Percentiles rank a stretch among this genome's conserved stretches.
These are phyloP conservation scores for Aphelinus atriplicis DNA, from an alignment of 1,140 invertebrate species.

Conservation along the genomic window DNA sequence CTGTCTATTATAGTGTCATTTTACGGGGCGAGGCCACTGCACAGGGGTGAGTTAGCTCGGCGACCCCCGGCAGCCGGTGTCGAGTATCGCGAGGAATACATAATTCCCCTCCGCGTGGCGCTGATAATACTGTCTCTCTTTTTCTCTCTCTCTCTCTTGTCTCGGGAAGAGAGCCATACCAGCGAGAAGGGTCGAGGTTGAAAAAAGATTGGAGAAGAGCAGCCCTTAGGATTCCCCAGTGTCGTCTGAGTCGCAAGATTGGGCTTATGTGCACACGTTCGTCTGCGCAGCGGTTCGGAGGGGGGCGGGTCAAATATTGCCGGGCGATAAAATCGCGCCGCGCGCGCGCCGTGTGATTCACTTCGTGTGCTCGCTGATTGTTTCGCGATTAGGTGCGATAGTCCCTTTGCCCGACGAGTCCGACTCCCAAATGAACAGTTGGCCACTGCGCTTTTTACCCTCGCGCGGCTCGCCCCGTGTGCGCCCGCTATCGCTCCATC, in stretches of 20 bases:
- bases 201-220: constrained; percentile 1
- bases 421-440: no score
- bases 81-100: constrained; percentile 32
- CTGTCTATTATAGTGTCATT: constrained; percentile 38
- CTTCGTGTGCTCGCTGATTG: no score
- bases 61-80: background rate
- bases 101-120: constrained; percentile 15
- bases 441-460: no score
- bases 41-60: background rate
- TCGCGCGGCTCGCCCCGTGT: no score
- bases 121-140: constrained; percentile 11
- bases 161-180: background rate
- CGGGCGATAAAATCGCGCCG: no score
- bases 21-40: constrained; percentile 24
- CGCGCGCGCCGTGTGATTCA: no score
- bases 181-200: background rate
- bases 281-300: no score
- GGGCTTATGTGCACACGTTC: background rate
- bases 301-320: no score
- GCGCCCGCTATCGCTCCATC: no score
- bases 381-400: no score
- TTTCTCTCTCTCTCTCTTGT: no score
- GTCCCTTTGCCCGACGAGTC: no score
- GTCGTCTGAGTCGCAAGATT: constrained; percentile 6
- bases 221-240: constrained; percentile 12